These are phyloP conservation scores for Ammodytes marinus DNA, from an alignment of 2,113 vertebrate genomes.

Conservation along the genomic window DNA sequence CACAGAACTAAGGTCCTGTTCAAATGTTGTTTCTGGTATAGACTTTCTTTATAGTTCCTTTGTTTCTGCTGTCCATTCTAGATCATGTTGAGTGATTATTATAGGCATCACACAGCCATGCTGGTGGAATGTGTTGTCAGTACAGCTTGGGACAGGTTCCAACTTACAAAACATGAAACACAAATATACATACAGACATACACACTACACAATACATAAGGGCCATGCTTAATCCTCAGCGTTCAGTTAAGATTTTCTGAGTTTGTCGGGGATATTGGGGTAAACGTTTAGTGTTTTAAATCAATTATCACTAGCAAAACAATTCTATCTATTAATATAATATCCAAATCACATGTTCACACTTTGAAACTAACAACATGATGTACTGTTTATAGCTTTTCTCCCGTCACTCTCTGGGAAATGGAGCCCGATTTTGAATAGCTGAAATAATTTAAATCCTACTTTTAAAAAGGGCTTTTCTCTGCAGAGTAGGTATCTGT, in stretches of 20 bases:
- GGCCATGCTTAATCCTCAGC: no score
- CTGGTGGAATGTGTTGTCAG: no score
- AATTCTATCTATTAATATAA: neutral
- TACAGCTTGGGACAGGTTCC: no score
- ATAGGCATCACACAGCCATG: no score
- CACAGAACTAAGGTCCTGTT: neutral
- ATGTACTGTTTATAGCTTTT: neutral
- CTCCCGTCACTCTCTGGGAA: conserved; percentile 10
- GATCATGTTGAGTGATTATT: no score
- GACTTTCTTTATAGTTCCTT: neutral
- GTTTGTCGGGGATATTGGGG: neutral
- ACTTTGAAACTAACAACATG: neutral
- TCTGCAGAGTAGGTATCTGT: conserved; percentile 47
- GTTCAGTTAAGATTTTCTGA: neutral
- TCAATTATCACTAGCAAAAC: neutral
- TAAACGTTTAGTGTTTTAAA: neutral
- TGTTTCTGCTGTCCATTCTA: neutral
- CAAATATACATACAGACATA: no score
- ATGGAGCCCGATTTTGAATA: conserved; percentile 15
- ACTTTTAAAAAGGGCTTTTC: conserved; percentile 64
- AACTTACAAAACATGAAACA: no score
- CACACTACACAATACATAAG: no score
- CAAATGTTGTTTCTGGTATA: neutral
- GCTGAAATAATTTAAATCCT: conserved; percentile 46
- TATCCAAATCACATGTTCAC: neutral